These are phyloP conservation scores for Drosophila nigritarsus DNA, from an alignment of 2,888 invertebrate genomes.

Conservation along the genomic window DNA sequence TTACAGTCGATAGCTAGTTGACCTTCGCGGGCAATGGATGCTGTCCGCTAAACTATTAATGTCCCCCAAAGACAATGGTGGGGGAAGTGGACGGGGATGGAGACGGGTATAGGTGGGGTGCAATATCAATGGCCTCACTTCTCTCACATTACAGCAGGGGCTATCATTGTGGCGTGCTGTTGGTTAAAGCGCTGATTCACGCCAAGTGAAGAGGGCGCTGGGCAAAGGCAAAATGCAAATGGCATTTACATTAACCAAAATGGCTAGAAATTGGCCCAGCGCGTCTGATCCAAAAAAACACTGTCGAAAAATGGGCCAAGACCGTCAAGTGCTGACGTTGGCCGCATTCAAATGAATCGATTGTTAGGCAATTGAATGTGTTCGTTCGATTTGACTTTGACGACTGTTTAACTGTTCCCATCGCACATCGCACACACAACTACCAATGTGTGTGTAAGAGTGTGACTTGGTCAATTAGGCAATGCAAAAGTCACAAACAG, in stretches of 20 bases:
- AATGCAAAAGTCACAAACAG: constrained; percentile 25
- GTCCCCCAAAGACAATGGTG: constrained; percentile 18
- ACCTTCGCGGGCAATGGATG: constrained; percentile 65
- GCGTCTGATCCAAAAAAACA: constrained; percentile 50
- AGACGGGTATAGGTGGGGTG: constrained; percentile 1
- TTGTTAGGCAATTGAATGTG: constrained; percentile 53
- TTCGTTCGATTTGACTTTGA: constrained; percentile 47
- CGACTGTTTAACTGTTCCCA: constrained; percentile 43
- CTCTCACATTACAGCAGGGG: constrained; percentile 64
- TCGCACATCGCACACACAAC: constrained; percentile 27
- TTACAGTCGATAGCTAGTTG: constrained; percentile 48
- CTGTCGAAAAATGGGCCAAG: constrained; percentile 66
- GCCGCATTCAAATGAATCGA: constrained; percentile 65
- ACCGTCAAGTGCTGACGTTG: constrained; percentile 40
- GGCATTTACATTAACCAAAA: constrained; percentile 62
- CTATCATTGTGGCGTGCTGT: constrained; percentile 5
- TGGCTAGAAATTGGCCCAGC: constrained; percentile 62
- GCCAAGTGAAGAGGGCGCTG: constrained; percentile 26
- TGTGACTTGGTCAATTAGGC: constrained; percentile 54
- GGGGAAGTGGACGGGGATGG: not conserved
- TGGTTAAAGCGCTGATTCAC: constrained; percentile 63
- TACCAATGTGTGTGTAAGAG: constrained; percentile 5
- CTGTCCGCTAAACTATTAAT: constrained; percentile 44
- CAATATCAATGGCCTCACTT: constrained; percentile 65
- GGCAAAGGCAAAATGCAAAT: constrained; percentile 40